These are phyloP conservation scores for Choloepus didactylus DNA, from an alignment of 2,797 vertebrate species.

Conservation along the genomic window DNA sequence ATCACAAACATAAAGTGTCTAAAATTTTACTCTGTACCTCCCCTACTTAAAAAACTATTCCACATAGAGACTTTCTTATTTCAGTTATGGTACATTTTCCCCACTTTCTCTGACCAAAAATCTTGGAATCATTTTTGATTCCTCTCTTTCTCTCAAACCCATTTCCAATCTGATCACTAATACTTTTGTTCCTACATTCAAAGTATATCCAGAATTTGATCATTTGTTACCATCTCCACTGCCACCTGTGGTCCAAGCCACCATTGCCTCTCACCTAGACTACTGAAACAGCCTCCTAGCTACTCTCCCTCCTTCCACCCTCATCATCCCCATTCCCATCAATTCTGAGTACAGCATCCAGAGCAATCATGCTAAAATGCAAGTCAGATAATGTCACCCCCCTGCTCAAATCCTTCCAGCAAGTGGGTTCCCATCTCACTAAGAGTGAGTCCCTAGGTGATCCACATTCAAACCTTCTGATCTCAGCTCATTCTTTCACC, in stretches of 20 bases:
- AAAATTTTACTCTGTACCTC: background rate
- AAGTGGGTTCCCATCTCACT: background rate
- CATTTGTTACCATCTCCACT: background rate
- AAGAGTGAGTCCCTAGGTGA: background rate
- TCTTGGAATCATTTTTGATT: background rate
- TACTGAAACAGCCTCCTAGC: background rate
- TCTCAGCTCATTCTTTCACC: background rate
- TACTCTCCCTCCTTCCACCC: background rate
- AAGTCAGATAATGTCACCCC: background rate
- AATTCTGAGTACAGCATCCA: background rate
- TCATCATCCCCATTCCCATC: background rate
- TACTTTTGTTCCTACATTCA: background rate
- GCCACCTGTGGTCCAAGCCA: background rate
- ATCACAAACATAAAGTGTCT: background rate
- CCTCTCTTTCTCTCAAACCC: background rate
- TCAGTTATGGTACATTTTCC: background rate
- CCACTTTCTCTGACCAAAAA: background rate
- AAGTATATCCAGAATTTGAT: background rate
- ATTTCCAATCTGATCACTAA: background rate
- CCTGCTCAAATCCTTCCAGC: background rate
- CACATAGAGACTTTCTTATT: background rate
- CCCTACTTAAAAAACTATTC: background rate
- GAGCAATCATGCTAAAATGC: background rate
- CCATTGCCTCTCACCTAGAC: background rate
- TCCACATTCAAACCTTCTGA: background rate